These are phyloP conservation scores for Eulemur mongoz DNA, from an alignment of 2,797 vertebrate genomes.

Conservation along the genomic window DNA sequence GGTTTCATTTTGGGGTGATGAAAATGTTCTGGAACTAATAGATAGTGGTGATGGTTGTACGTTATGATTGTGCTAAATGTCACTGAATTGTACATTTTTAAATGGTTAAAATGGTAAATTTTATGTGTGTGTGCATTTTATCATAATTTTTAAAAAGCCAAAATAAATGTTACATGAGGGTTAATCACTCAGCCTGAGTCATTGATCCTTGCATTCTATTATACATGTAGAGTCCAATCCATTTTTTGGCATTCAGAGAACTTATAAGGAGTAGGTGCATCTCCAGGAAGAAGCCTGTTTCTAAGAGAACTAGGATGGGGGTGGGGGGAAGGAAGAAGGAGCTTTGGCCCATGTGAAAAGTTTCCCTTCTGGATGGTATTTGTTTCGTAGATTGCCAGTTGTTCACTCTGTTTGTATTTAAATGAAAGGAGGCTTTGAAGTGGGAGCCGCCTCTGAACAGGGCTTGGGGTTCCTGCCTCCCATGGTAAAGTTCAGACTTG, in stretches of 20 bases:
- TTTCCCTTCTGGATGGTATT: slow-evolving; percentile 65
- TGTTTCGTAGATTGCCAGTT: slow-evolving; percentile 75
- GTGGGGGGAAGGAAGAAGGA: background rate
- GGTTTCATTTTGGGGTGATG: background rate
- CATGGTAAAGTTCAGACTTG: slow-evolving; percentile 76
- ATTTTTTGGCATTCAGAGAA: background rate
- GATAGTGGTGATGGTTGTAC: background rate
- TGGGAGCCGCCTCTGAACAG: slow-evolving; percentile 58
- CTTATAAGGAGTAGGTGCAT: background rate
- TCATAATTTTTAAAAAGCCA: background rate
- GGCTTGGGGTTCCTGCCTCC: slow-evolving; percentile 65
- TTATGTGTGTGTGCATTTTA: background rate
- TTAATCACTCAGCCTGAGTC: background rate
- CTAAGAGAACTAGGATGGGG: background rate
- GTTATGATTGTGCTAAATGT: background rate
- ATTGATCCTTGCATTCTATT: background rate
- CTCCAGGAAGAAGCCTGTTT: background rate
- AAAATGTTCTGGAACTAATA: background rate
- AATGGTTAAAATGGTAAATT: background rate
- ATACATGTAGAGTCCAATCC: background rate
- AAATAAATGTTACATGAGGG: background rate
- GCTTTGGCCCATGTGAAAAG: slow-evolving; percentile 45
- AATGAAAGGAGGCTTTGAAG: slow-evolving; percentile 79
- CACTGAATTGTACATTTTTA: background rate
- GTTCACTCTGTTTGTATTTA: slow-evolving; percentile 78